phyloP scores from a whole-genome alignment of 2,797 vertebrate genomes.

The Petrocephalus schoutedeni region DNA sequence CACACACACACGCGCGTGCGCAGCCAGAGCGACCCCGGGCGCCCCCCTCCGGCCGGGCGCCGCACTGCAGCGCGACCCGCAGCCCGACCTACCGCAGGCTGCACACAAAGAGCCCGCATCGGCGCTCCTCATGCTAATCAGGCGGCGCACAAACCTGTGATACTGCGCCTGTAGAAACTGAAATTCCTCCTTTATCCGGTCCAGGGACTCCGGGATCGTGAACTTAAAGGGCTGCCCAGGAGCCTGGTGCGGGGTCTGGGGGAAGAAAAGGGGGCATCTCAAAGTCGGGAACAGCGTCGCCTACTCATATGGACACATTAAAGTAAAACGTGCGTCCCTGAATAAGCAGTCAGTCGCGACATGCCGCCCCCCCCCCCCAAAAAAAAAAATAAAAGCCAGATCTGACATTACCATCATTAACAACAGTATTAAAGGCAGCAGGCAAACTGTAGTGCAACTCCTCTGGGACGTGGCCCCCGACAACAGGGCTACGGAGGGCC shows the following conservation, averaged over 20 bases:
- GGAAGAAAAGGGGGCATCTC: not conserved
- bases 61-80: slow-evolving; percentile 40
- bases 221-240: slow-evolving; percentile 93
- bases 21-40: slow-evolving; percentile 60
- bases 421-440: not conserved
- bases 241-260: slow-evolving; percentile 83
- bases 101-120: slow-evolving; percentile 32
- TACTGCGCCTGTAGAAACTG: slow-evolving; percentile 93
- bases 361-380: not conserved
- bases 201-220: slow-evolving; percentile 89
- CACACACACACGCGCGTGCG: slow-evolving; percentile 20
- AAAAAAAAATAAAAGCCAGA: not conserved
- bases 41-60: slow-evolving; percentile 69
- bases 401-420: not conserved
- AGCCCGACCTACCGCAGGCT: slow-evolving; percentile 55
- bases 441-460: not conserved
- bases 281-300: not conserved
- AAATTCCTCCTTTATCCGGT: slow-evolving; percentile 93
- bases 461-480: not conserved
- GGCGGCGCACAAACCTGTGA: slow-evolving; percentile 66
- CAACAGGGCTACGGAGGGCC: not conserved
- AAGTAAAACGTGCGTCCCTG: not conserved
- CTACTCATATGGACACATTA: not conserved
- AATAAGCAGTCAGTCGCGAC: not conserved
- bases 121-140: slow-evolving; percentile 5